A percentile compares a stretch with the other conserved stretches of the same genome.
These are phyloP conservation scores for Leptothorax acervorum DNA, from an alignment of 2,888 invertebrate species.

Conservation along the genomic window DNA sequence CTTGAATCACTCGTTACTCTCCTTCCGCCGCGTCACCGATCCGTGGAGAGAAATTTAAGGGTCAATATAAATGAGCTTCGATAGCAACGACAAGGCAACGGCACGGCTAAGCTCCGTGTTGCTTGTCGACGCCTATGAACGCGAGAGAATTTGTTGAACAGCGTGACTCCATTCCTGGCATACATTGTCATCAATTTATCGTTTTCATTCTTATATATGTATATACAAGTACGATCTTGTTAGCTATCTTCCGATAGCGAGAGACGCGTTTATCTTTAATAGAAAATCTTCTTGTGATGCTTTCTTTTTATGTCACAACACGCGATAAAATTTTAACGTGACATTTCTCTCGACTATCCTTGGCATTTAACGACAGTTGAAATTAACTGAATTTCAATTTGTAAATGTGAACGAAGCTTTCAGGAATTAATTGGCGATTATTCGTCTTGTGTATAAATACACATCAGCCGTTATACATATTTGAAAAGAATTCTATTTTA, in stretches of 20 bases:
- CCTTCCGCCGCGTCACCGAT: conserved; percentile 20
- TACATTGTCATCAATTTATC: conserved; percentile 4
- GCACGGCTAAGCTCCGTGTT: neutral
- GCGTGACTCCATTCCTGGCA: conserved; percentile 4
- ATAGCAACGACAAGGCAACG: neutral
- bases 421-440: neutral
- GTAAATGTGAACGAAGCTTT: neutral
- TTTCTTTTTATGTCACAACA: neutral
- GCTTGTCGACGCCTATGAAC: conserved; percentile 18
- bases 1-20: conserved; percentile 36
- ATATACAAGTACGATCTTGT: neutral
- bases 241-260: neutral
- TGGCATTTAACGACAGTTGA: neutral
- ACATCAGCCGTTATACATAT: neutral
- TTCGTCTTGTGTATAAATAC: neutral
- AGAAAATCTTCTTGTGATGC: neutral
- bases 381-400: neutral
- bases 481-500: neutral
- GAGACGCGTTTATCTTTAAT: neutral
- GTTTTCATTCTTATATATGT: neutral
- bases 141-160: conserved; percentile 28
- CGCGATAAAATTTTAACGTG: neutral
- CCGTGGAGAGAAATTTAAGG: conserved; percentile 48
- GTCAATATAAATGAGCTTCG: conserved; percentile 38
- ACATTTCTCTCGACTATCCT: neutral